phyloP scores from a whole-genome alignment of 2,113 vertebrate species.

The Tricholaema leucomelas region DNA sequence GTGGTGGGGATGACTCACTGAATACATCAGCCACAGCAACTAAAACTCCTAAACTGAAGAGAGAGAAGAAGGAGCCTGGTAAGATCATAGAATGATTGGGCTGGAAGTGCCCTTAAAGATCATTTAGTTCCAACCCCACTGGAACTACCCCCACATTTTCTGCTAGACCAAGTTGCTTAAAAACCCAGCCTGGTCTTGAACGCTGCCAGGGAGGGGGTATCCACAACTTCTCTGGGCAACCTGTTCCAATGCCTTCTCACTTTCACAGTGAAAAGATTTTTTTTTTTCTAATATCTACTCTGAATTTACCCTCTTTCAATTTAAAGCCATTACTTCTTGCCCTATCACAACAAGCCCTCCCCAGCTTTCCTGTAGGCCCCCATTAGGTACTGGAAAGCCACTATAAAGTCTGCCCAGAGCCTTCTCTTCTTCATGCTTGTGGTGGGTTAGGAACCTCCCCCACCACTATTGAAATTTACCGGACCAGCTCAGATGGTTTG shows the following conservation, averaged over 20 bases:
- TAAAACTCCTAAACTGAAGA: slow-evolving; percentile 84
- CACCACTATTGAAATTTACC: too few relatives aligned
- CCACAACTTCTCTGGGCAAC: background rate
- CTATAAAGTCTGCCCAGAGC: background rate
- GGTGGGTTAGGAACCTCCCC: too few relatives aligned
- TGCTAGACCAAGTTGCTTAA: too few relatives aligned
- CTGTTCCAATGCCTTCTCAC: background rate
- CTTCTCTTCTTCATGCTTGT: background rate
- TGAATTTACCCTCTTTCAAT: background rate
- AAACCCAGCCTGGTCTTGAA: background rate
- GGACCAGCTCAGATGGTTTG: too few relatives aligned
- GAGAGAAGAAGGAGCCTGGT: slow-evolving; percentile 95
- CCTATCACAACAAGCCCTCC: background rate
- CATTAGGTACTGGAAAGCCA: background rate
- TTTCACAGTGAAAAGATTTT: background rate
- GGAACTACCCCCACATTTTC: background rate
- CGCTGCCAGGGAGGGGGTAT: background rate
- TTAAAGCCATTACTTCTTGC: background rate
- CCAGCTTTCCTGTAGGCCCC: background rate
- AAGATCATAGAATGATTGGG: background rate
- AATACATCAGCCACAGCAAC: slow-evolving; percentile 65
- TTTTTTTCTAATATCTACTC: background rate
- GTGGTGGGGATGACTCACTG: slow-evolving; percentile 79
- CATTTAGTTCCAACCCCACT: background rate
- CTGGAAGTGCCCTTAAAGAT: background rate